Conservation (phyloP, 2,113 vertebrate genomes). For the Plestiodon gilberti region DNA sequence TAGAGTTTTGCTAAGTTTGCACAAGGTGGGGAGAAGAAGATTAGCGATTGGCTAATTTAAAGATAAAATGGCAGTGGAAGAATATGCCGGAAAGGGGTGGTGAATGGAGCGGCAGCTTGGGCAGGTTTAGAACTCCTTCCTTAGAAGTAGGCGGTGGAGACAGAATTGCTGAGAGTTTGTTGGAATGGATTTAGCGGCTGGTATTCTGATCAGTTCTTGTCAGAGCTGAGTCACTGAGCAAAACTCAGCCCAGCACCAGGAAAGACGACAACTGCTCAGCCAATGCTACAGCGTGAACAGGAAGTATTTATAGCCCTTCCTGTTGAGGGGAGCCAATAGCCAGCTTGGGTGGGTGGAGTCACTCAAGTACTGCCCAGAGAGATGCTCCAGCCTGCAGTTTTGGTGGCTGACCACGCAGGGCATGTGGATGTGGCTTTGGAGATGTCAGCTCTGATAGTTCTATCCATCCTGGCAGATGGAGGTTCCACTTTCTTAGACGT, state of each 20-base stretch:
- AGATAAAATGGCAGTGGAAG: constrained; percentile 19
- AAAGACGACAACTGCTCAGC: neutral
- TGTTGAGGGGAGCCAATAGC: neutral
- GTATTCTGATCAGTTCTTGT: neutral
- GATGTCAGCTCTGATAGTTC: too few relatives aligned
- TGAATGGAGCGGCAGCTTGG: constrained; percentile 10
- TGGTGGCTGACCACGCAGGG: too few relatives aligned
- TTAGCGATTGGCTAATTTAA: constrained; percentile 33
- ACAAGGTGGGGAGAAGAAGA: neutral
- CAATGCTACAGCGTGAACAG: neutral
- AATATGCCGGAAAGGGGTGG: neutral
- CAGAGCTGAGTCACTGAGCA: neutral
- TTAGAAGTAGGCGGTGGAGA: constrained; percentile 53
- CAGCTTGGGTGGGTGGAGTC: neutral
- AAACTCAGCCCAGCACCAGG: neutral
- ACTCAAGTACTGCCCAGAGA: too few relatives aligned
- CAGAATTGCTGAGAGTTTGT: constrained; percentile 24
- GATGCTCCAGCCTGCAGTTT: too few relatives aligned
- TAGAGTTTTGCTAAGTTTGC: constrained; percentile 48
- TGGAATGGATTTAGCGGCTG: neutral
- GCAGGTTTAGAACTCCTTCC: constrained; percentile 6
- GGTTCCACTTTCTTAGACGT: too few relatives aligned
- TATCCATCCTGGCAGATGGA: too few relatives aligned
- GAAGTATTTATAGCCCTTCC: neutral
- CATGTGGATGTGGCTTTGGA: too few relatives aligned